Evolutionary conservation across 2,797 vertebrate genomes (phyloP).

Genomic region (Rhynchonycteris naso): DNA sequence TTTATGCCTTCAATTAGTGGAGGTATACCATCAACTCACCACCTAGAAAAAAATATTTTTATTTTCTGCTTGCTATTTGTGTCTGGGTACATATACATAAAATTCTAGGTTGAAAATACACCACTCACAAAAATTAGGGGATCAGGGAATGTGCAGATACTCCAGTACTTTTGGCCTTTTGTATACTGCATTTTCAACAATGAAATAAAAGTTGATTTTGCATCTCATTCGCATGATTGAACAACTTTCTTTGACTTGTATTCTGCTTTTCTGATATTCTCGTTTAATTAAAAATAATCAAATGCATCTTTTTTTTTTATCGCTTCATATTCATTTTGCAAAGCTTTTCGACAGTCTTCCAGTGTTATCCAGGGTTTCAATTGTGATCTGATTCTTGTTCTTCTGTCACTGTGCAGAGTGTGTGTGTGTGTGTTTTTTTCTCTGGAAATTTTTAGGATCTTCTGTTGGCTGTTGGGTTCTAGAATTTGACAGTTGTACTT

Average conservation of each 20-base stretch:
- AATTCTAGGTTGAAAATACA: not conserved
- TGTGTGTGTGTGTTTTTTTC: not conserved
- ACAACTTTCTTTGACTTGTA: no score
- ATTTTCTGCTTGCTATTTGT: not conserved
- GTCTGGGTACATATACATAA: not conserved
- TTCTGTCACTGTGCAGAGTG: not conserved
- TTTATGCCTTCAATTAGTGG: not conserved
- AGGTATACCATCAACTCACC: not conserved
- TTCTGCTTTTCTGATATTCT: no score
- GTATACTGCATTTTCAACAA: no score
- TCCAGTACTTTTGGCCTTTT: no score
- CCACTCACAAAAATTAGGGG: no score
- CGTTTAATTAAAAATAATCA: no score
- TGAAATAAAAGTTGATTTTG: no score
- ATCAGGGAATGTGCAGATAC: no score
- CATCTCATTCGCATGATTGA: no score
- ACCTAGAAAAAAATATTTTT: not conserved
- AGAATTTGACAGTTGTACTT: not conserved
- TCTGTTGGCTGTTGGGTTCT: conserved; percentile 26
- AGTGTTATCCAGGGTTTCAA: not conserved
- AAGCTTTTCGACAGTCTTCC: not conserved
- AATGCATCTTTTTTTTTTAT: no score
- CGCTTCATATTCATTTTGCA: no score
- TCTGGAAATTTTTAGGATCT: not conserved
- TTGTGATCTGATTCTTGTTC: not conserved